phyloP scores from a whole-genome alignment of 2,888 invertebrate genomes.

The Maniola hyperantus region DNA sequence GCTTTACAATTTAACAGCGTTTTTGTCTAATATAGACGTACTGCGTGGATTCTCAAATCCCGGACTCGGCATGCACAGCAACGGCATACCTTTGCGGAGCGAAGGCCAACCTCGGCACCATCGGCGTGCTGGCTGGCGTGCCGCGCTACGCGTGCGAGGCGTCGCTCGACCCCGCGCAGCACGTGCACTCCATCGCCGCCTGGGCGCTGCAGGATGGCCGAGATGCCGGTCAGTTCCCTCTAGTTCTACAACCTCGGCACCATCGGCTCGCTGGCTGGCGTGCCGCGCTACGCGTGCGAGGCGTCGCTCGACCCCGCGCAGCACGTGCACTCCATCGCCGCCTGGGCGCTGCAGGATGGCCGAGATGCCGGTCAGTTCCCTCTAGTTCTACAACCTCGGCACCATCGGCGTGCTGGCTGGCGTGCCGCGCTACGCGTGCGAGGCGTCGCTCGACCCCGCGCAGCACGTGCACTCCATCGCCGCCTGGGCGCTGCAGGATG shows the following conservation, averaged over 20 bases:
- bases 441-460: too few species aligned
- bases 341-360: constrained; percentile 82
- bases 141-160: constrained; percentile 80
- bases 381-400: background rate
- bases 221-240: constrained; percentile 50
- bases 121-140: constrained; percentile 86
- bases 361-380: constrained; percentile 53
- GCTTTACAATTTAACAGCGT: too few species aligned
- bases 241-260: background rate
- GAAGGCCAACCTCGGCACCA: constrained; percentile 84
- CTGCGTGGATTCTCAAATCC: constrained; percentile 83
- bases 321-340: constrained; percentile 85
- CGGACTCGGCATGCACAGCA: constrained; percentile 87
- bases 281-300: constrained; percentile 68
- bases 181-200: constrained; percentile 84
- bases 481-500: too few species aligned
- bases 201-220: constrained; percentile 82
- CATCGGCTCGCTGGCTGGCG: background rate
- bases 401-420: background rate
- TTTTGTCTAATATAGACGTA: constrained; percentile 68
- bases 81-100: constrained; percentile 86
- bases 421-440: too few species aligned
- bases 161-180: constrained; percentile 74
- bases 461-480: too few species aligned
- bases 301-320: constrained; percentile 72